Evolutionary conservation across 1,140 invertebrate species (phyloP).

Genomic region (Bombus ignitus): DNA sequence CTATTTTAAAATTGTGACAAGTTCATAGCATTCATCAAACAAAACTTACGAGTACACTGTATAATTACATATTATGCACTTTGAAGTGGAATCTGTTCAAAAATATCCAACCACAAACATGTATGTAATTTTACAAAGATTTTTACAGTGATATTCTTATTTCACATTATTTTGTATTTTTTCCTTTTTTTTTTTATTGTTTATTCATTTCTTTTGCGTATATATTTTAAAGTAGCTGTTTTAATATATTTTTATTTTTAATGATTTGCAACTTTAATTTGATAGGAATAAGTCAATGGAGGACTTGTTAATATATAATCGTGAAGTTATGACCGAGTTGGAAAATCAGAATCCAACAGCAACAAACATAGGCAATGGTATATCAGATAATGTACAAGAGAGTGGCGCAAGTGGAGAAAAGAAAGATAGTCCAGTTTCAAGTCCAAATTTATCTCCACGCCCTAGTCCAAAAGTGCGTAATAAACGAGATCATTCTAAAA

Average conservation of each 20-base stretch:
- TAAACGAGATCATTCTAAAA: constrained; percentile 77
- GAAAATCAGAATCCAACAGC: constrained; percentile 66
- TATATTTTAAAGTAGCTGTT: constrained; percentile 22
- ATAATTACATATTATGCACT: constrained; percentile 63
- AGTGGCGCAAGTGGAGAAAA: constrained; percentile 78
- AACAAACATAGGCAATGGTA: constrained; percentile 70
- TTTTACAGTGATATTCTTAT: neutral
- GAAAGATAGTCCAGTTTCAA: constrained; percentile 80
- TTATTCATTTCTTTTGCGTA: neutral
- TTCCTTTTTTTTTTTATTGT: neutral
- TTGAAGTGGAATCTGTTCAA: constrained; percentile 66
- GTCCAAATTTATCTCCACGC: constrained; percentile 82
- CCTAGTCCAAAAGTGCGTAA: constrained; percentile 81
- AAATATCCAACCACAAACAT: constrained; percentile 72
- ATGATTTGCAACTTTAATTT: constrained; percentile 20
- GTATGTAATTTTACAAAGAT: constrained; percentile 63
- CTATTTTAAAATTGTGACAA: constrained; percentile 19
- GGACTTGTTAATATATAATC: constrained; percentile 85
- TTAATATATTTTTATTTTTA: neutral
- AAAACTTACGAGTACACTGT: constrained; percentile 19
- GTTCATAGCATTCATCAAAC: constrained; percentile 15
- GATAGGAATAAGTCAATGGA: constrained; percentile 87
- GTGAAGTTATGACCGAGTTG: constrained; percentile 84
- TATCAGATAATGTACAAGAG: constrained; percentile 72
- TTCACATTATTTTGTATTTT: neutral